These are phyloP conservation scores for Eptesicus fuscus DNA, from an alignment of 2,113 vertebrate genomes.

Conservation along the genomic window DNA sequence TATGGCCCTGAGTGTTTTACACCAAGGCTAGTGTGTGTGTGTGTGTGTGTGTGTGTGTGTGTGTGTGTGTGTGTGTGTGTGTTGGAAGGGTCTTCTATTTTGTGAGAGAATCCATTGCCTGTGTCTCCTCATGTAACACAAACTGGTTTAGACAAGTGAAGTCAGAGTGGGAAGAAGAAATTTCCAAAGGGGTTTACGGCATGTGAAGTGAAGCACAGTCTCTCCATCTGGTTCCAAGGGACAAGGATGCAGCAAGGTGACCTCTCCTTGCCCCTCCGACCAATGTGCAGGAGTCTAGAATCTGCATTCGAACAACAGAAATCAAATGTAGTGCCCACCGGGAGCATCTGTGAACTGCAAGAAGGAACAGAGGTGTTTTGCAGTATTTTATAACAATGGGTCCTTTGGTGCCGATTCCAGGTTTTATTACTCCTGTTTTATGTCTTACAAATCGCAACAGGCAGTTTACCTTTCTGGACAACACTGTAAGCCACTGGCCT, in stretches of 20 bases:
- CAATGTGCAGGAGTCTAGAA: not conserved
- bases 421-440: constrained; percentile 45
- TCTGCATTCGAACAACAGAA: not conserved
- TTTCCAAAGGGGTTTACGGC: not conserved
- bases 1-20: constrained; percentile 21
- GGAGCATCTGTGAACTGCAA: not conserved
- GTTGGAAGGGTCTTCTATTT: not conserved
- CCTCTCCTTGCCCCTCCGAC: not conserved
- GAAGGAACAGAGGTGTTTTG: not conserved
- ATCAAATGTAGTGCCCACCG: not conserved
- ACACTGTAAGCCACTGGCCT: not conserved
- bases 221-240: not conserved
- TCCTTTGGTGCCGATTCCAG: constrained; percentile 33
- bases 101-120: not conserved
- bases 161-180: not conserved
- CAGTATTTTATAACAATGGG: constrained; percentile 34
- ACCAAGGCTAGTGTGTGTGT: not conserved
- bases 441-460: constrained; percentile 47
- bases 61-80: not conserved
- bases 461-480: not conserved
- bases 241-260: not conserved
- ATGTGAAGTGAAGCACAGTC: not conserved
- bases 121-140: not conserved
- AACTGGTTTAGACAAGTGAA: not conserved
- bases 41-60: not conserved